A percentile compares a stretch with the other conserved stretches of the same genome.
Conservation (phyloP, 2,113 vertebrate genomes). For the Peromyscus californicus region DNA sequence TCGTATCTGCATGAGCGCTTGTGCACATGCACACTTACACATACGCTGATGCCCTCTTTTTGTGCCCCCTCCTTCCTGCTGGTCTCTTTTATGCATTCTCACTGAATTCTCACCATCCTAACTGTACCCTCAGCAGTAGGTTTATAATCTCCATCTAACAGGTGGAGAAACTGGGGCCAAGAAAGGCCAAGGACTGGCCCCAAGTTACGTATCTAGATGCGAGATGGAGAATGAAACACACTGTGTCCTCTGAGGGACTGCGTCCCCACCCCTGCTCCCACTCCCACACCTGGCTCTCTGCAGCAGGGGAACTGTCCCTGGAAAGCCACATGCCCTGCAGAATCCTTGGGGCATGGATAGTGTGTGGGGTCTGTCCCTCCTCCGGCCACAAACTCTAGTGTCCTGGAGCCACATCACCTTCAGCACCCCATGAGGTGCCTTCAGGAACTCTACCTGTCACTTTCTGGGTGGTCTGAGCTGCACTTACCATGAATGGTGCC, state of each 20-base stretch:
- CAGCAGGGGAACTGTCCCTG: accelerated
- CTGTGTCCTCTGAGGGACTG: neutral
- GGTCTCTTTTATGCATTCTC: neutral
- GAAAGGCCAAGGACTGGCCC: neutral
- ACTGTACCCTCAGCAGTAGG: neutral
- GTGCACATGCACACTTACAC: neutral
- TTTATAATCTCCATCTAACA: neutral
- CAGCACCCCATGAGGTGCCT: no score
- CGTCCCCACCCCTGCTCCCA: neutral
- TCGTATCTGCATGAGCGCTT: no score
- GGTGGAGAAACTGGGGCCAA: neutral
- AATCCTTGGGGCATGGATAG: neutral
- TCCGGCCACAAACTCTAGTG: accelerated
- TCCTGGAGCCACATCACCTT: neutral
- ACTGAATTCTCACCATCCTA: neutral
- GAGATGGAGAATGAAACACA: neutral
- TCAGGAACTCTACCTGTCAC: neutral
- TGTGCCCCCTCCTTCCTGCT: neutral
- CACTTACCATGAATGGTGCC: neutral
- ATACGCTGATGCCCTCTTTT: neutral
- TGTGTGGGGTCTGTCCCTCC: neutral
- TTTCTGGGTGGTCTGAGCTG: neutral
- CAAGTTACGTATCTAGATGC: neutral
- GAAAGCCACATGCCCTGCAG: neutral
- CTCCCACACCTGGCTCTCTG: neutral